Evolutionary conservation across 2,797 vertebrate genomes (phyloP), one percentile per base, ranked within the genome.

Genomic region (Schizopygopsis pylzovi): DNA sequence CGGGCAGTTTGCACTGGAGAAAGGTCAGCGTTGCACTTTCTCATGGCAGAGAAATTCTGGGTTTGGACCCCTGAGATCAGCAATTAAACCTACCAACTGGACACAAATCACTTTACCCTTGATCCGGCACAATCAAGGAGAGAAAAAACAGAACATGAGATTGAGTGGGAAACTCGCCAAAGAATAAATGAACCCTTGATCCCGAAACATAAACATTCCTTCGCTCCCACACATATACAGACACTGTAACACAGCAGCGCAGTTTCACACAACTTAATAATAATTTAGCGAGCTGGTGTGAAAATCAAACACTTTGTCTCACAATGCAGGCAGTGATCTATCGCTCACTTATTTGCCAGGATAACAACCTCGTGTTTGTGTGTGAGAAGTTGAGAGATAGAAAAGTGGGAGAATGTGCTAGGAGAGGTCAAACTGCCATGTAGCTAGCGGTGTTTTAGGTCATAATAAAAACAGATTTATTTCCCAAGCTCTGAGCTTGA

Each of bases 291-390:
- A 88, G 86, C 87, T 93, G 93, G 94, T 96, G 95, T 95, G 95
- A 95, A 96, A 95, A 92, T 95, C 92, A 95, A 95, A 95, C 94
- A 95, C 92, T 92, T 94, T 94, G 94, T 95, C 92, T 93, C 92
- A 93, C 94, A 95, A 93, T 91, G 92, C 90, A 39, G 84, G 90
- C 45, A 93, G 90, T 94, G 92, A 95, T 94, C 93, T 93, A 96
- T 95, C 94, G 94, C 92, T 95, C 93, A 90, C 89, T 90, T 96
- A 93, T 95, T 95, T 96, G 94, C 93, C 92, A 91, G 91, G 91
- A 91, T 89, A 94, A 95, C 93, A 94, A 92, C 87, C 90, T 88
- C 16, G 13, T 83, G 81, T 72, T 63, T 70, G 83, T 54, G 84
- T 49, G 70, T 83, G 70, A 65, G 79, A 45, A 72, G 28, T 52